phyloP scores from a whole-genome alignment of 2,797 vertebrate genomes.

The Nyctibius grandis region DNA sequence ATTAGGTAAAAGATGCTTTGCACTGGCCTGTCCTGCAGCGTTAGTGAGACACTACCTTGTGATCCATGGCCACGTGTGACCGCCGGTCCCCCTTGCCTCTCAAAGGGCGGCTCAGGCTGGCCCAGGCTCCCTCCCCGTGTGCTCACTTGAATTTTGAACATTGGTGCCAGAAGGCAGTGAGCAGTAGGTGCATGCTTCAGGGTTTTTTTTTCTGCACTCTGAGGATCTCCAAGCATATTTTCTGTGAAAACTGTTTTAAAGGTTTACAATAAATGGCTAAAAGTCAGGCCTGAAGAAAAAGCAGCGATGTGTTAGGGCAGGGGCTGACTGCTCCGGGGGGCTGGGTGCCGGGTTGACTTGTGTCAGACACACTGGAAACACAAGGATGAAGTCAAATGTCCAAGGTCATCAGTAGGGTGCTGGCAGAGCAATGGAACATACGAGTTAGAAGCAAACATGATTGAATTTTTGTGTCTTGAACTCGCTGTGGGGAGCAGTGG shows the following conservation, averaged over 20 bases:
- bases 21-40: not conserved
- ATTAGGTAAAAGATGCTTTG: not conserved
- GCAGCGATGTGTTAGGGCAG: not conserved
- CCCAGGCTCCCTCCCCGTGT: not conserved
- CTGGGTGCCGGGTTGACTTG: not conserved
- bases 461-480: not conserved
- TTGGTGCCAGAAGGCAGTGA: not conserved
- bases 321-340: not conserved
- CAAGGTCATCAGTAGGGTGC: not conserved
- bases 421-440: not conserved
- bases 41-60: rapidly evolving
- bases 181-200: not conserved
- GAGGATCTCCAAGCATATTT: not conserved
- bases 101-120: not conserved
- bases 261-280: not conserved
- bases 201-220: not conserved
- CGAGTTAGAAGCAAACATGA: not conserved
- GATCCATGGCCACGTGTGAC: rapidly evolving
- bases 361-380: not conserved
- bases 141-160: not conserved
- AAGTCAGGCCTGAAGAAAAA: not conserved
- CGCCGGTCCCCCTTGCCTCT: not conserved
- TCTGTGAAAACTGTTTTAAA: not conserved
- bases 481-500: not conserved
- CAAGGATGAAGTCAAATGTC: not conserved